Base-by-base conservation (phyloP, 37 sponge, comb jelly and placozoan genomes). In the Dysidea cf. avara region DNA sequence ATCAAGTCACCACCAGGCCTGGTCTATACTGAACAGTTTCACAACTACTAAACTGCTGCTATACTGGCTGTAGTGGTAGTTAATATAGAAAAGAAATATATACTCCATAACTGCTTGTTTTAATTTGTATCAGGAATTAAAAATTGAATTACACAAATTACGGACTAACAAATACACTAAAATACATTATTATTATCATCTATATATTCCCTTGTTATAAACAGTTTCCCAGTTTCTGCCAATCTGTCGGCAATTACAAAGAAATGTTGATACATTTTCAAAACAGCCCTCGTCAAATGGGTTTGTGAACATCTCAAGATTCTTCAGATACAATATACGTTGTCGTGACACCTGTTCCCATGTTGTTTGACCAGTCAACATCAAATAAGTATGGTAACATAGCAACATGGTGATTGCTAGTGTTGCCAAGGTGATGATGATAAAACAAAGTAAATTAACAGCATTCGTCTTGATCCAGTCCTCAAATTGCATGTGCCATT, bases 221-320 rank as follows among this genome's bases (percentile, higher is more conserved):
- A 83, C 36, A 9, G 56, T 35, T 1, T 75, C 83, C 83, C 83
- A 83, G 46, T 83, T 67, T 54, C 64, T 60, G 31, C 30, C 4
- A 12, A 20, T 3, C 18, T n/a, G 22, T 5, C 68, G 46, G 17
- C 31, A 7, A 18, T 30, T 22, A 34, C 69, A 68, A 9, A 79
- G 26, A 55, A 86, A 79, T 24, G 39, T 21, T n/a, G 29, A n/a
- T 12, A 49, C 17, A 26, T 86, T 86, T 34, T 56, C 51, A 17
- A 35, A 46, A 43, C 74, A 75, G 35, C 86, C 86, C 64, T 86
- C 75, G 63, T 86, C 71, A 54, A 86, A 86, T 22, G 86, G 85
- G 66, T 84, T 84, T 31, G 39, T 33, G 22, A 72, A 39, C 17
- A 71, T 64, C 3, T 70, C 71, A 11, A 84, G 67, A 47, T 84